These are phyloP conservation scores for Xerus inauris DNA, from an alignment of 2,113 vertebrate species.

Conservation along the genomic window DNA sequence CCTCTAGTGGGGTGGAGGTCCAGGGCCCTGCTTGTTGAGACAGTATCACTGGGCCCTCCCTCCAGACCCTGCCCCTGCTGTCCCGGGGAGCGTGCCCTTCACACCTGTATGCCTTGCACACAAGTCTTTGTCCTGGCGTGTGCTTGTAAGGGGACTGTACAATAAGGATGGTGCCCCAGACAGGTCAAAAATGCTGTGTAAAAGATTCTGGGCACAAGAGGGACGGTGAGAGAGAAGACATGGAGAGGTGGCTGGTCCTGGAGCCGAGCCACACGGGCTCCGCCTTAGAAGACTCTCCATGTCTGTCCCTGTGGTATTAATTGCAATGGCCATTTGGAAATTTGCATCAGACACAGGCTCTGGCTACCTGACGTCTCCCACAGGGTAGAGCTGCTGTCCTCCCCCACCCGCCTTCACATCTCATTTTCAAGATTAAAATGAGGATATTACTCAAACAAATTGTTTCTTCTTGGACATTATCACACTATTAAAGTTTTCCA, in stretches of 20 bases:
- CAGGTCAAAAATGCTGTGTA: too few species aligned
- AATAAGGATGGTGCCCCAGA: background rate
- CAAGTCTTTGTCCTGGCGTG: too few species aligned
- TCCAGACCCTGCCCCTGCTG: rapidly evolving
- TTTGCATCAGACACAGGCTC: rapidly evolving
- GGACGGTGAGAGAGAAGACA: rapidly evolving
- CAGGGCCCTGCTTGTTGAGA: rapidly evolving
- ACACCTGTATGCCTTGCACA: too few species aligned
- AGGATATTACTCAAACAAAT: slow-evolving; percentile 32
- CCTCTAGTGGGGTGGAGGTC: rapidly evolving
- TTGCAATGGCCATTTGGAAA: background rate
- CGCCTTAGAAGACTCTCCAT: background rate
- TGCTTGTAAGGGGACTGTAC: background rate
- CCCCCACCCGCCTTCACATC: background rate
- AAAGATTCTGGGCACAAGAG: background rate
- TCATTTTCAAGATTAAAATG: slow-evolving; percentile 37
- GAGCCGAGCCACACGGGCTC: rapidly evolving
- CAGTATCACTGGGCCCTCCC: too few species aligned
- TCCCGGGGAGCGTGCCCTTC: background rate
- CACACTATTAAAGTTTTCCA: slow-evolving; percentile 17
- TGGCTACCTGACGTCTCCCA: background rate
- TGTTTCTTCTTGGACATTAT: background rate
- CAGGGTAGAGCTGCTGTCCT: background rate
- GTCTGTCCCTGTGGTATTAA: rapidly evolving
- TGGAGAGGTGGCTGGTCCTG: rapidly evolving